Evolutionary conservation across 2,797 vertebrate genomes (phyloP).

Genomic region (Eulemur albifrons): DNA sequence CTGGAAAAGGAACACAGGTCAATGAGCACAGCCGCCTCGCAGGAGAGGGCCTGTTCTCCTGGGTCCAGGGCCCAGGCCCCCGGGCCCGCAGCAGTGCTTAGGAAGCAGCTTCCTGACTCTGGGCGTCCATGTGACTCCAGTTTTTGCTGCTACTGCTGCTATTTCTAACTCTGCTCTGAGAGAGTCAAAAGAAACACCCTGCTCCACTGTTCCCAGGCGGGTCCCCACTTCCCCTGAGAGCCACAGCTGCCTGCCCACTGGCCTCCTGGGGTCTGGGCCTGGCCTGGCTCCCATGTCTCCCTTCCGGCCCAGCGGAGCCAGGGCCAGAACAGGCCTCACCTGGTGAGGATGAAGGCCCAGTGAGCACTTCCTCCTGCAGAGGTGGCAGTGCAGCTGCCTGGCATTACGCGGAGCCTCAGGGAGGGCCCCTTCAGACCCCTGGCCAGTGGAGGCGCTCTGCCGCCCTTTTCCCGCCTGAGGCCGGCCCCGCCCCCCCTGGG

Average conservation of each 20-base stretch:
- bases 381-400: background rate
- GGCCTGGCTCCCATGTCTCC: background rate
- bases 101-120: background rate
- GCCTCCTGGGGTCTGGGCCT: background rate
- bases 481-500: background rate
- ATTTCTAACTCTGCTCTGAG: background rate
- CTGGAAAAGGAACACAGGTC: slow-evolving; percentile 86
- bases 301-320: background rate
- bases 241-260: background rate
- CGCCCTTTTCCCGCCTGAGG: background rate
- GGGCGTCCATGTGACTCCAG: background rate
- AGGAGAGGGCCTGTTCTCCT: background rate
- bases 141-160: background rate
- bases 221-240: background rate
- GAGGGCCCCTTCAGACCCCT: background rate
- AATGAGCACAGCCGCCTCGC: slow-evolving; percentile 61
- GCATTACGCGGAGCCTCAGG: background rate
- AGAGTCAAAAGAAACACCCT: background rate
- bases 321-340: background rate
- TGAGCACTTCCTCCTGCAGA: background rate
- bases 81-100: background rate
- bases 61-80: background rate
- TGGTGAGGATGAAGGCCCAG: background rate
- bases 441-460: background rate
- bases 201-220: background rate